A percentile compares a stretch with the other conserved stretches of the same genome.
Conservation (phyloP, 1,140 invertebrate genomes). For the Mycetomoellerius zeteki region DNA sequence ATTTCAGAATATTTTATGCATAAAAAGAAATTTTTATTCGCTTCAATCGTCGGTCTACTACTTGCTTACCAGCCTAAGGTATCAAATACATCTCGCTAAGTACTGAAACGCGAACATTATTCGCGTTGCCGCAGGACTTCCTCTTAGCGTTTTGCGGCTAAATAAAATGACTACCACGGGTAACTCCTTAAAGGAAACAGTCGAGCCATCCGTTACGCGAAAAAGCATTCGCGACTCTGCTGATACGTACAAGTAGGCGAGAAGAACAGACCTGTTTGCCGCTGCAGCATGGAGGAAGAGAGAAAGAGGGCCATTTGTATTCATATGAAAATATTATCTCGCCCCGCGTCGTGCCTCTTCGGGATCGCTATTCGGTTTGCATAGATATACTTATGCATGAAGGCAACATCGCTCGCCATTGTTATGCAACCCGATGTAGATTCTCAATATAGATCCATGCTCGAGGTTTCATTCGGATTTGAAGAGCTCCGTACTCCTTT, state of each 20-base stretch:
- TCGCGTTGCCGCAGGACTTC: constrained; percentile 69
- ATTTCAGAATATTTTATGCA: neutral
- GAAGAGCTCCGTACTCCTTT: constrained; percentile 75
- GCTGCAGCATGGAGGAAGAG: constrained; percentile 17
- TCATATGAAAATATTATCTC: constrained; percentile 82
- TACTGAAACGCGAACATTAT: constrained; percentile 68
- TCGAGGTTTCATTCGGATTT: constrained; percentile 76
- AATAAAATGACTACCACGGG: constrained; percentile 70
- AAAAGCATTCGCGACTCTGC: constrained; percentile 74
- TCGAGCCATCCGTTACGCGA: constrained; percentile 73
- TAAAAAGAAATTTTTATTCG: constrained; percentile 8
- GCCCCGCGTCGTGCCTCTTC: constrained; percentile 78
- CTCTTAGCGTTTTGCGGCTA: constrained; percentile 60
- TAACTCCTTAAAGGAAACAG: constrained; percentile 72
- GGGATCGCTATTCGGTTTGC: constrained; percentile 80
- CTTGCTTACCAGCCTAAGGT: neutral
- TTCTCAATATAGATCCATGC: constrained; percentile 79
- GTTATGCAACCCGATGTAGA: constrained; percentile 80
- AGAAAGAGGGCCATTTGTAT: constrained; percentile 76
- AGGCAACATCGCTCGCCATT: constrained; percentile 79
- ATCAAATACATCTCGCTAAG: constrained; percentile 53
- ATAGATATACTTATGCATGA: constrained; percentile 82
- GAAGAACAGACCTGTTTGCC: constrained; percentile 48
- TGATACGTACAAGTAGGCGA: constrained; percentile 64
- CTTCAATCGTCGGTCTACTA: constrained; percentile 1